These are phyloP conservation scores for Athetis lepigone DNA, from an alignment of 2,888 invertebrate species.

Conservation along the genomic window DNA sequence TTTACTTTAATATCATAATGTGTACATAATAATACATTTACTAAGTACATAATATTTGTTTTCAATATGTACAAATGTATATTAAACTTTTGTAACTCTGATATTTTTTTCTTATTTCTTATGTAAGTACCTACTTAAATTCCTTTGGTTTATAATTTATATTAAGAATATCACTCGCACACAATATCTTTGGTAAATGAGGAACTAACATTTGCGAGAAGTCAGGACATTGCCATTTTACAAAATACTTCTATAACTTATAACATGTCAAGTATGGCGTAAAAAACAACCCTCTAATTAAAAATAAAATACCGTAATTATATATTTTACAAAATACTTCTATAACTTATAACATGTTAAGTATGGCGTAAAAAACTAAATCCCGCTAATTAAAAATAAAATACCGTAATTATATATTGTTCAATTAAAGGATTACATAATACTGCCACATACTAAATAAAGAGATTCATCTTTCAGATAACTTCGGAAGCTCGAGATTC, in stretches of 20 bases:
- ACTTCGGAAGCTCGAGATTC: constrained; percentile 56
- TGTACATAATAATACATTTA: constrained; percentile 85
- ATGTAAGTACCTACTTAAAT: constrained; percentile 42
- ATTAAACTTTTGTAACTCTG: constrained; percentile 79
- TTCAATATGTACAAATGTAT: constrained; percentile 88
- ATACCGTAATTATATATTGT: constrained; percentile 1
- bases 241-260: too few relatives aligned
- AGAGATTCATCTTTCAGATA: constrained; percentile 36
- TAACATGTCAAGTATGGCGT: too few relatives aligned
- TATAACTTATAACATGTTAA: too few relatives aligned
- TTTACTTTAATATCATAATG: constrained; percentile 78
- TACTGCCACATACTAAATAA: constrained; percentile 29
- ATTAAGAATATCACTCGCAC: constrained; percentile 15
- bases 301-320: neutral
- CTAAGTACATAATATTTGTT: constrained; percentile 84
- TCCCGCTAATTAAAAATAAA: constrained; percentile 1
- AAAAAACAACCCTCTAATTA: constrained; percentile 14
- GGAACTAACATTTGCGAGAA: constrained; percentile 34
- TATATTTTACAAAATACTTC: constrained; percentile 9
- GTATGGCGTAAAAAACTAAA: constrained; percentile 21
- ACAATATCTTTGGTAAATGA: constrained; percentile 64
- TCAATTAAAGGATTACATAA: constrained; percentile 23
- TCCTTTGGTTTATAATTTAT: constrained; percentile 10
- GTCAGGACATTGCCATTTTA: constrained; percentile 1
- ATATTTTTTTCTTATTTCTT: constrained; percentile 60